A percentile compares a stretch with the other conserved stretches of the same genome.
These are phyloP conservation scores for Heteromyza rotundicornis DNA, from an alignment of 2,888 invertebrate species.

Conservation along the genomic window DNA sequence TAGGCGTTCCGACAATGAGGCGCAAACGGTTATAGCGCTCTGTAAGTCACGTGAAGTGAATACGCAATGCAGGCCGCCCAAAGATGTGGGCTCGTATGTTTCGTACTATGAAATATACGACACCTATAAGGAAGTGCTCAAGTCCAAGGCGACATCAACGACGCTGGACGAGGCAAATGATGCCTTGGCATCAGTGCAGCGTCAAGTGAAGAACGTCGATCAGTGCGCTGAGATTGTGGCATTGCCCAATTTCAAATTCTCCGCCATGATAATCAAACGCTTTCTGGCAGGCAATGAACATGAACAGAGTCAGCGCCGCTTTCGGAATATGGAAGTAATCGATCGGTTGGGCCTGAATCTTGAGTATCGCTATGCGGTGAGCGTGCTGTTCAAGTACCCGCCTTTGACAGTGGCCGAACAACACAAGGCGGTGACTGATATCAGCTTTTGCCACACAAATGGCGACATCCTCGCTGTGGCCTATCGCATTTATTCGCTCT, in stretches of 20 bases:
- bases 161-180: slow-evolving; percentile 24
- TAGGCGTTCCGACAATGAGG: slow-evolving; percentile 72
- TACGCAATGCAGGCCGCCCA: slow-evolving; percentile 50
- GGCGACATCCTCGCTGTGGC: slow-evolving; percentile 76
- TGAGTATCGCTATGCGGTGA: slow-evolving; percentile 71
- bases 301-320: slow-evolving; percentile 70
- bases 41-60: slow-evolving; percentile 70
- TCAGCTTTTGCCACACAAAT: slow-evolving; percentile 72
- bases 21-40: slow-evolving; percentile 71
- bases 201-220: slow-evolving; percentile 23
- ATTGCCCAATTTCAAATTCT: slow-evolving; percentile 65
- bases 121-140: slow-evolving; percentile 64
- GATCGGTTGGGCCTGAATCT: slow-evolving; percentile 69
- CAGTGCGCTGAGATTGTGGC: slow-evolving; percentile 24
- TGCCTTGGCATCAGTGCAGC: slow-evolving; percentile 35
- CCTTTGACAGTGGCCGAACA: slow-evolving; percentile 61
- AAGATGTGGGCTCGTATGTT: slow-evolving; percentile 68
- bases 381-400: slow-evolving; percentile 72
- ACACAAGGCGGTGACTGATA: slow-evolving; percentile 66
- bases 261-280: slow-evolving; percentile 71
- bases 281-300: slow-evolving; percentile 73
- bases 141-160: slow-evolving; percentile 10
- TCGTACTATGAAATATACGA: slow-evolving; percentile 81
- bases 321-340: slow-evolving; percentile 69
- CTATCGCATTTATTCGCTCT: slow-evolving; percentile 74